These are phyloP conservation scores for Heliocidaris tuberculata DNA, from an alignment of 35 echinoderm and acorn worm species.

Conservation along the genomic window DNA sequence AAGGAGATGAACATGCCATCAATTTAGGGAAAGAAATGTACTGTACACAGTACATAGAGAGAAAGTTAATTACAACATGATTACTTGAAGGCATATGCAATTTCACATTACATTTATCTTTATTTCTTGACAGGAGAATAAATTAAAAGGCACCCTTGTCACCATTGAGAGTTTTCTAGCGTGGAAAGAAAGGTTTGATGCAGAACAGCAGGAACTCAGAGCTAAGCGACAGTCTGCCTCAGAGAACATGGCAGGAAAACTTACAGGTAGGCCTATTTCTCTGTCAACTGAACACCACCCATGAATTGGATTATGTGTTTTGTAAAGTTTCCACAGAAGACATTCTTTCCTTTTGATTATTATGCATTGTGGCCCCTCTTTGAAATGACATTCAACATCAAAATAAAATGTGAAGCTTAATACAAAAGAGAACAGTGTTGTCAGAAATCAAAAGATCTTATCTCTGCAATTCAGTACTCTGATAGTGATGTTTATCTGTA, in stretches of 20 bases:
- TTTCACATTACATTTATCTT: background rate
- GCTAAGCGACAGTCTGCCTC: conserved; percentile 26
- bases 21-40: too few relatives aligned
- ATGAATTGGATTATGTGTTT: background rate
- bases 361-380: too few relatives aligned
- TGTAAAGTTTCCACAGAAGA: background rate
- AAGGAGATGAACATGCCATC: too few relatives aligned
- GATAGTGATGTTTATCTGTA: too few relatives aligned
- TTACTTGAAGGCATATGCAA: too few relatives aligned
- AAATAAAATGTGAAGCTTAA: too few relatives aligned
- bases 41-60: too few relatives aligned
- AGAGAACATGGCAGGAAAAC: conserved; percentile 52
- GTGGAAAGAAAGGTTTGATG: conserved; percentile 95
- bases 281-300: background rate
- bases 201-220: conserved; percentile 49
- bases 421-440: too few relatives aligned
- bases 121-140: conserved; percentile 56
- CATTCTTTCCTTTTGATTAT: background rate
- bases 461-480: too few relatives aligned
- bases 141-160: conserved; percentile 88
- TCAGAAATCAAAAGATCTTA: too few relatives aligned
- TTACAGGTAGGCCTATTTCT: conserved; percentile 66
- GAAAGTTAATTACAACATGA: too few relatives aligned
- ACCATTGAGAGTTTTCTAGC: conserved; percentile 90
- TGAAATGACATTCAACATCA: too few relatives aligned